Base-by-base conservation (phyloP, 2,888 invertebrate genomes). In the Heliconius hortense region DNA sequence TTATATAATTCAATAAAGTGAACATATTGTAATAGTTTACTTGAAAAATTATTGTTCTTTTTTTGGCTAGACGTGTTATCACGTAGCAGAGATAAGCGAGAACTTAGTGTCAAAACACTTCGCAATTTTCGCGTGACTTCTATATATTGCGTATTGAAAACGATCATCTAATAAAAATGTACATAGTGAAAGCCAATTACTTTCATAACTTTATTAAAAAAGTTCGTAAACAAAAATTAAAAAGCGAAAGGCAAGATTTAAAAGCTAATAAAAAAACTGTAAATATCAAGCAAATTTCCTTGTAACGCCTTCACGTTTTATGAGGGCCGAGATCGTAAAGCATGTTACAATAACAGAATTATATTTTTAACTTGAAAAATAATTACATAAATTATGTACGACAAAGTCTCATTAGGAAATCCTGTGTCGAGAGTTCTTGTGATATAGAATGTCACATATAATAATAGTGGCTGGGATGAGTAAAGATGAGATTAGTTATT, bases 361-460 rank as follows among this genome's bases (percentile, higher is more conserved):
- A 39, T 43, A 66, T 66, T 39, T 66, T 66, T 39, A 66, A 66
- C 39, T 24, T 15, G 39, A 66, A 66, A 24, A 66, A 66, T 66
- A 39, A 66, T 39, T 66, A 39, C 15, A 39, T 24, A 39, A 66
- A 66, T 39, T 15, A 66, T 39, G 24, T 66, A 66, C 7, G 39
- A 64, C 39, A 66, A 66, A 39, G 39, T 1, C 24, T 39, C 24
- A 66, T 24, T 39, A 66, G 66, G 15, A 66, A 39, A 11, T 24
- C 39, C 39, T 43, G 66, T n/a, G 35, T 35, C 35, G 35, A 63
- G 63, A 31, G n/a, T 66, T 24, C 24, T 39, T 66, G 15, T 66
- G 5, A n/a, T 24, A 35, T 39, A 64, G n/a, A 35, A 64, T 18
- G 11, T 35, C n/a, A 64, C 21, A 24, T 35, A 35, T 66, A 24